Base-by-base conservation (phyloP, 1,140 invertebrate species). In the Antheraea mylitta region DNA sequence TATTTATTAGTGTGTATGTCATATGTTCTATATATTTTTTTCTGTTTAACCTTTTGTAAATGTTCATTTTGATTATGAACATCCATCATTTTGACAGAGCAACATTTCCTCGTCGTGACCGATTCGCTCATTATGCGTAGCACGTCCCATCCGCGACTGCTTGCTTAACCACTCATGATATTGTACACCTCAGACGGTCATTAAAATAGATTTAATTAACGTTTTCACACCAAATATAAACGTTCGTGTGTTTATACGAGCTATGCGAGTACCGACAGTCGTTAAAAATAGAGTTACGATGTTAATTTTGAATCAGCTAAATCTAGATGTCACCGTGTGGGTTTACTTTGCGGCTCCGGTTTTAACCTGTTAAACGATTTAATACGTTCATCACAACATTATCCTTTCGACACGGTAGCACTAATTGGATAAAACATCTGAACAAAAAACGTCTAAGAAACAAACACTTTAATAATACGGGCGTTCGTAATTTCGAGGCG, bases 401-500 rank as follows among this genome's bases (percentile, higher is more conserved):
- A 92, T 90, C 86, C 88, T 90, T 92, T 92, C 88, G 90, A 92
- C 90, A 92, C 90, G 90, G 90, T 90, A 92, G 90, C 88, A 87
- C 88, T 92, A 92, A 92, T 92, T 90, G 90, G 90, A 86, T 87
- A 78, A 89, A 89, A 87, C 79, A 80, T 84, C 75, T 83, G 77
- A 78, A 86, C 77, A 86, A 89, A 86, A 90, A 92, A 85, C 74
- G 76, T 84, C 80, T 80, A 88, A 87, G 84, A 90, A 90, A 90
- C 88, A 90, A 90, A 92, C 87, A 92, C 79, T 86, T 88, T 89
- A 90, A 90, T 92, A 85, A 87, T 80, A 85, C 80, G 80, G 78
- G 82, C 78, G 80, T 79, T 83, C 78, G 77, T 90, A 88, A 90
- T 90, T 86, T 86, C 68, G 76, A 86, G 81, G 82, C 86, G 85